Conservation (phyloP, 2,888 invertebrate species). For the Diarsia rubi region DNA sequence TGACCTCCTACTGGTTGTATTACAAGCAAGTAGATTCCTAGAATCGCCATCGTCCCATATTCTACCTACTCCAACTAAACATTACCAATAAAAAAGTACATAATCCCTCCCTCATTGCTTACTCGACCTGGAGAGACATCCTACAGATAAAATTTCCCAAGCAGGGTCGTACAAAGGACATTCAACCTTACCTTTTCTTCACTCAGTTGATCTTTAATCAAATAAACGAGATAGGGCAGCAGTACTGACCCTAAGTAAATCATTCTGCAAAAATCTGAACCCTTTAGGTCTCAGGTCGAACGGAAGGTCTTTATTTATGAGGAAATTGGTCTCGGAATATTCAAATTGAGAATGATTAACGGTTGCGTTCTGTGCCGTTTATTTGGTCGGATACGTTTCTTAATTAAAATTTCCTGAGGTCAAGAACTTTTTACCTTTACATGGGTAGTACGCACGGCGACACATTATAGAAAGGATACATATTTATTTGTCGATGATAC, state of each 20-base stretch:
- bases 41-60: neutral
- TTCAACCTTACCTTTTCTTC: constrained; percentile 50
- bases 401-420: neutral
- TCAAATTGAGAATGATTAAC: constrained; percentile 14
- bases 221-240: constrained; percentile 47
- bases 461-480: too few relatives aligned
- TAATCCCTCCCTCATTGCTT: constrained; percentile 22
- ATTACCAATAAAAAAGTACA: constrained; percentile 14
- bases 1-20: neutral
- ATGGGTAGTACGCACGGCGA: too few relatives aligned
- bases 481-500: too few relatives aligned
- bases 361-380: neutral
- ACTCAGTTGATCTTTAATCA: constrained; percentile 57
- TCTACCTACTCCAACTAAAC: neutral
- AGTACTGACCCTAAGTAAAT: constrained; percentile 50
- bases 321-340: constrained; percentile 22
- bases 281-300: constrained; percentile 35
- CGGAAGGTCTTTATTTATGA: constrained; percentile 31
- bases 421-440: neutral
- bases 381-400: neutral
- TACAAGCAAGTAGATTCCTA: neutral
- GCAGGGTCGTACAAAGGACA: neutral
- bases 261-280: constrained; percentile 45
- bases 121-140: constrained; percentile 13
- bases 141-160: constrained; percentile 27